A percentile compares a stretch with the other conserved stretches of the same genome.
These are phyloP conservation scores for Astyanax mexicanus DNA, from an alignment of 2,797 vertebrate genomes.

Conservation along the genomic window DNA sequence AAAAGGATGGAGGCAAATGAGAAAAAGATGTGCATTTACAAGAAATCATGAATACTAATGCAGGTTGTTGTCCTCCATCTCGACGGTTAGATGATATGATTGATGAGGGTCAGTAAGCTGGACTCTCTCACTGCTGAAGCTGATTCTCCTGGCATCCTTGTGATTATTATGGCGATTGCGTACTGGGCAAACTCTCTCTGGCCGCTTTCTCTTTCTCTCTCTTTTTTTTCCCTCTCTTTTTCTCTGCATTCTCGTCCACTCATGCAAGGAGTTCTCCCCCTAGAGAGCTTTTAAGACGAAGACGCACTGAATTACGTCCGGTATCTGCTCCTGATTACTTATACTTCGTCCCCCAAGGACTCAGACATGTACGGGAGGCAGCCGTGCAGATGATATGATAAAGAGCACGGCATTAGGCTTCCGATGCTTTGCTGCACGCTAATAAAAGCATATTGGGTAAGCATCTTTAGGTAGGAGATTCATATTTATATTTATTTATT, in stretches of 20 bases:
- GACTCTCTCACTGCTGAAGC: no score
- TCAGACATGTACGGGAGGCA: conserved; percentile 6
- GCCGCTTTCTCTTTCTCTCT: background rate
- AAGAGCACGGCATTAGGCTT: background rate
- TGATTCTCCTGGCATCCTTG: conserved; percentile 5
- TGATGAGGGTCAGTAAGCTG: conserved; percentile 56
- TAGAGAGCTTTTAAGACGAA: conserved; percentile 12
- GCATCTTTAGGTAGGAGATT: background rate
- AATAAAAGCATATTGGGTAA: background rate
- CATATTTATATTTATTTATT: background rate
- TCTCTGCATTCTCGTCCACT: conserved; percentile 11
- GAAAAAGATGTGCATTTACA: conserved; percentile 55
- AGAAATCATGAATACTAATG: conserved; percentile 42
- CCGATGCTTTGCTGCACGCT: background rate
- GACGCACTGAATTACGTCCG: conserved; percentile 18
- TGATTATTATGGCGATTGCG: background rate
- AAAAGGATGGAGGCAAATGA: conserved; percentile 56
- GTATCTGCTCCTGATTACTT: conserved; percentile 23
- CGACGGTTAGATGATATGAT: conserved; percentile 57
- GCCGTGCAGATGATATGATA: conserved; percentile 10
- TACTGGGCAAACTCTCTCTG: conserved; percentile 12
- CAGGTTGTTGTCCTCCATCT: conserved; percentile 43
- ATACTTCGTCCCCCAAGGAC: background rate
- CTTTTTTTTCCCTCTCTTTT: background rate
- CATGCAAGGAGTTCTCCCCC: background rate